Conservation (phyloP, 2,113 vertebrate genomes). For the Copsychus sechellarum region DNA sequence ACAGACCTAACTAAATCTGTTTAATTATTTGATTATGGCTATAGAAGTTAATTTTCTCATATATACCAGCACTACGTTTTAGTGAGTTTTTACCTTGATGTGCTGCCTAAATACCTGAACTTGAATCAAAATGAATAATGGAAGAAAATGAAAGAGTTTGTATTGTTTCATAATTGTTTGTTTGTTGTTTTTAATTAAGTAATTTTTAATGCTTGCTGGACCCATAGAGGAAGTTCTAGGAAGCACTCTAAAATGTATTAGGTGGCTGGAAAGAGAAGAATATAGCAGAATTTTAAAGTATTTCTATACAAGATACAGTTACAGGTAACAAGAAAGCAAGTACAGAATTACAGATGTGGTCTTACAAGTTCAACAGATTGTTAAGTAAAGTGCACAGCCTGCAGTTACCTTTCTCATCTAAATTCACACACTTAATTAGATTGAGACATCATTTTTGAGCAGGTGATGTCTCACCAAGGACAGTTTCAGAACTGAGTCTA, state of each 20-base stretch:
- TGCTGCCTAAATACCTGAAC: neutral
- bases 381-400: neutral
- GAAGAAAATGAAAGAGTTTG: neutral
- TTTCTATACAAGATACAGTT: neutral
- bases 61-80: neutral
- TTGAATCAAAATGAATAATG: neutral
- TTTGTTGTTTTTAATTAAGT: neutral
- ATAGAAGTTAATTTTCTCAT: neutral
- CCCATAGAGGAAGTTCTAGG: neutral
- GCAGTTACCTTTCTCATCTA: constrained; percentile 22
- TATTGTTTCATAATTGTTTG: neutral
- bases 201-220: neutral
- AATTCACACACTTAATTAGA: constrained; percentile 11
- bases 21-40: constrained; percentile 14
- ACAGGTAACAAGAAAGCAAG: neutral
- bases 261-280: neutral
- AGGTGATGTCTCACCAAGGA: neutral
- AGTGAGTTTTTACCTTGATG: neutral
- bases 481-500: neutral
- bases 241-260: neutral
- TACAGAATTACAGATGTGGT: neutral
- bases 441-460: neutral
- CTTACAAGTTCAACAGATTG: neutral
- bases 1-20: neutral
- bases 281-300: neutral